Evolutionary conservation across 2,113 vertebrate species (phyloP), one percentile per base, ranked within the genome.

Genomic region (Tachuris rubrigastra): DNA sequence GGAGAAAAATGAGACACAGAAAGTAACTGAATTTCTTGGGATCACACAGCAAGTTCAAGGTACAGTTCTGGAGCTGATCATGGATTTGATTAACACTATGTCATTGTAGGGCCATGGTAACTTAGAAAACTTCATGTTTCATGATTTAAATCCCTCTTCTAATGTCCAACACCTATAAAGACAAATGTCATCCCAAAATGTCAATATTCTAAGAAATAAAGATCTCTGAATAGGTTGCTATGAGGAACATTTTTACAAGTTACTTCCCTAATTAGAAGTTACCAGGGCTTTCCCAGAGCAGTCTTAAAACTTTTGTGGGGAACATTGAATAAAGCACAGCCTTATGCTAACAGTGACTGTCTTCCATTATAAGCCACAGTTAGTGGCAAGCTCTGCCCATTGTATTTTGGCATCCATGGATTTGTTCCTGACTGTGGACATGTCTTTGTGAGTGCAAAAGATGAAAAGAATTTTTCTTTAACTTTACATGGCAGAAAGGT

Each of bases 261-360:
- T 69, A 23, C 39, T 79, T 79, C n/a, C 65, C 50, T 94, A 92
- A 87, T 82, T 81, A 91, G 73, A 81, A 93, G 73, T 89, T 90
- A 90, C 85, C 60, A 88, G 44, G 65, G 85, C 24, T 84, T 72
- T 87, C 65, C 12, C 50, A 89, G 33, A 91, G 44, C 19, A 50
- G 33, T 87, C 60, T 68, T 76, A 55, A 82, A 89, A 6, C 69
- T 53, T 89, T 94, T 87, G 50, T 39, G n/a, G 22, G 16, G 21
- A 49, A 44, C 41, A 53, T 0, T 33, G 58, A 68, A 86, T 41
- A 85, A 92, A 91, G 62, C 16, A 58, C 8, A 76, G 42, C 21
- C 46, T 76, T 85, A 35, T 59, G 58, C 53, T 71, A 85, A 63
- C 6, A 63, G 21, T 44, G 39, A 78, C 53, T 42, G 2, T 80